These are phyloP conservation scores for Diarsia rubi DNA, from an alignment of 2,888 invertebrate genomes.

Conservation along the genomic window DNA sequence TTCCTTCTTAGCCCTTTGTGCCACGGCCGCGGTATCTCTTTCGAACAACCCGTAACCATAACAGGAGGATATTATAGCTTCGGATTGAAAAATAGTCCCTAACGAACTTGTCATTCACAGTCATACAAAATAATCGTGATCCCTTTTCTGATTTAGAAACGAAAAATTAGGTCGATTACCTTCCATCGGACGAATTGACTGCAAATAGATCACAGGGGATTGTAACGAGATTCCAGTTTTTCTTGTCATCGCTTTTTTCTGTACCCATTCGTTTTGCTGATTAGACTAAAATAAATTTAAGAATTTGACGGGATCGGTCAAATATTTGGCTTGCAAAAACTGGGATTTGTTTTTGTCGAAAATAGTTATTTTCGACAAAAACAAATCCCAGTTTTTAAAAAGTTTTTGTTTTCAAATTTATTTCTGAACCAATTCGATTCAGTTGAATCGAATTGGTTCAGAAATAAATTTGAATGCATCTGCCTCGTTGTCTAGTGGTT, in stretches of 20 bases:
- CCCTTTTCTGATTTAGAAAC: conserved; percentile 37
- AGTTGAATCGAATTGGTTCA: neutral
- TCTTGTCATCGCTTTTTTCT: conserved; percentile 44
- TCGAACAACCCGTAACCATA: no score
- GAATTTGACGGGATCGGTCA: neutral
- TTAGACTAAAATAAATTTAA: conserved; percentile 11
- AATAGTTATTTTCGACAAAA: no score
- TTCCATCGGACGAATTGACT: conserved; percentile 22
- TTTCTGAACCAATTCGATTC: no score
- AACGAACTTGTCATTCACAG: conserved; percentile 4
- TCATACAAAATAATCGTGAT: conserved; percentile 7
- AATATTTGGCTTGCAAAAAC: conserved; percentile 31
- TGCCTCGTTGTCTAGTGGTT: no score
- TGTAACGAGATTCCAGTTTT: conserved; percentile 33
- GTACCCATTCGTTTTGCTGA: conserved; percentile 23
- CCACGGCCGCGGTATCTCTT: no score
- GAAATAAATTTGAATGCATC: neutral
- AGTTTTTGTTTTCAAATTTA: no score
- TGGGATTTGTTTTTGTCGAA: neutral
- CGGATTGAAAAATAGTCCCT: neutral
- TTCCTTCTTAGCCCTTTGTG: no score
- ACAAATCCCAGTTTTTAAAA: no score
- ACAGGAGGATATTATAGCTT: no score
- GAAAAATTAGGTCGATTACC: conserved; percentile 50
- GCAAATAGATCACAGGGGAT: conserved; percentile 44